Evolutionary conservation across 1,140 invertebrate species (phyloP), one percentile per base, ranked within the genome.

Genomic region (Oreohelix idahoensis): DNA sequence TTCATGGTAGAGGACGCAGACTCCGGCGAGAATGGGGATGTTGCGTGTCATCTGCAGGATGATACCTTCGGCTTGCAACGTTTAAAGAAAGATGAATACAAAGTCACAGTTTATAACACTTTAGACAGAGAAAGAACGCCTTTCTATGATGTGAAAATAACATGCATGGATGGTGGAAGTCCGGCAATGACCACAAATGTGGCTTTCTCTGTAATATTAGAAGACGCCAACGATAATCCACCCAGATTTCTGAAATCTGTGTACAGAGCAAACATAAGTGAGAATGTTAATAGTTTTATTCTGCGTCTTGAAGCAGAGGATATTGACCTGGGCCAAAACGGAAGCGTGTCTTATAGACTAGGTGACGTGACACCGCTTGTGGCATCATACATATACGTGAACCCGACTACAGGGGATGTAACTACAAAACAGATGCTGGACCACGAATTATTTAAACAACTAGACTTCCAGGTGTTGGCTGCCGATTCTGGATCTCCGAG

Each of bases 181-280:
- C 63, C 79, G 8, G 38, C 75, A 29, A 63, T 85, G 66, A 79
- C 76, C 1, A 75, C 84, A 4, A 71, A 51, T 23, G 84, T 85
- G 29, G 71, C 76, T 4, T 85, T 90, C 66, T 85, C 81, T 71
- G 86, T 90, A 0, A 83, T 87, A 77, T 84, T 90, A n/a, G 74
- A 84, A 73, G 89, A 90, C 86, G 86, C 84, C 0, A 90, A 90
- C 84, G 89, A 90, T 75, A 90, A 90, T 80, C 75, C 77, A 17
- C 89, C 89, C 11, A 79, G 85, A n/a, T 89, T 90, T 83, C 73
- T 84, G 39, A 74, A 84, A n/a, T 82, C 79, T 8, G 81, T 87
- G 15, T 89, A 89, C 79, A 51, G 70, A n/a, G 38, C 51, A 13
- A 83, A 83, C 49, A 66, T 85, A 11, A 74, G 81, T 10, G 84